Evolutionary conservation across 1,140 invertebrate genomes (phyloP).

Genomic region (Drosophila bifasciata): DNA sequence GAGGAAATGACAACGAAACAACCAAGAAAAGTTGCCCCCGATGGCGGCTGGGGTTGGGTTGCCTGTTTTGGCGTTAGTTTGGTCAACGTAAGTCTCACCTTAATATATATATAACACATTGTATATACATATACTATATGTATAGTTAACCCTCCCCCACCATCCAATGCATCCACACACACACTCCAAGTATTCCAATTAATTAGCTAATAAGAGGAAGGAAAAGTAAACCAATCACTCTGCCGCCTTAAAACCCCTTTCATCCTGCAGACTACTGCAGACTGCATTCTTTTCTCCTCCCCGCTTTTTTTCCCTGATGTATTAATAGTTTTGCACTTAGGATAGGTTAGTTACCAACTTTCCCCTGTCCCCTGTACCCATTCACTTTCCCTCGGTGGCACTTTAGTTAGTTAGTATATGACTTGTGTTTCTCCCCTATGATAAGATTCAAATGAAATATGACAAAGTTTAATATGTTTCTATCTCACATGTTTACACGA

Average conservation of each 20-base stretch:
- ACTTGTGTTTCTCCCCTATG: constrained; percentile 2
- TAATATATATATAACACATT: neutral
- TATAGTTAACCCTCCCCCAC: neutral
- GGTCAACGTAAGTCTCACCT: constrained; percentile 88
- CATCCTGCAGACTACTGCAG: too few species aligned
- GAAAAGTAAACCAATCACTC: neutral
- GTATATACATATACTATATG: too few species aligned
- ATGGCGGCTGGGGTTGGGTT: constrained; percentile 91
- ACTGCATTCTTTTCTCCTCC: too few species aligned
- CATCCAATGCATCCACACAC: neutral
- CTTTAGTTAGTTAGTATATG: constrained; percentile 12
- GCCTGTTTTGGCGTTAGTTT: constrained; percentile 91
- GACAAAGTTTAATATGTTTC: constrained; percentile 31
- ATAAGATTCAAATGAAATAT: constrained; percentile 43
- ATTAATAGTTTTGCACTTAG: constrained; percentile 31
- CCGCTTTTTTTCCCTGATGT: neutral
- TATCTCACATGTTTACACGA: constrained; percentile 32
- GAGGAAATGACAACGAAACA: constrained; percentile 66
- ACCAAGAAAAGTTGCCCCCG: constrained; percentile 83
- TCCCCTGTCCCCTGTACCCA: too few species aligned
- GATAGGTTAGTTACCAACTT: constrained; percentile 45
- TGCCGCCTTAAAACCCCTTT: neutral
- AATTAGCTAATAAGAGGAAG: constrained; percentile 14
- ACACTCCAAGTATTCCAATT: constrained; percentile 18
- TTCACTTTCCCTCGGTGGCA: neutral